Evolutionary conservation across 35 echinoderm and acorn worm species (phyloP).

Genomic region (Apostichopus parvimensis): DNA sequence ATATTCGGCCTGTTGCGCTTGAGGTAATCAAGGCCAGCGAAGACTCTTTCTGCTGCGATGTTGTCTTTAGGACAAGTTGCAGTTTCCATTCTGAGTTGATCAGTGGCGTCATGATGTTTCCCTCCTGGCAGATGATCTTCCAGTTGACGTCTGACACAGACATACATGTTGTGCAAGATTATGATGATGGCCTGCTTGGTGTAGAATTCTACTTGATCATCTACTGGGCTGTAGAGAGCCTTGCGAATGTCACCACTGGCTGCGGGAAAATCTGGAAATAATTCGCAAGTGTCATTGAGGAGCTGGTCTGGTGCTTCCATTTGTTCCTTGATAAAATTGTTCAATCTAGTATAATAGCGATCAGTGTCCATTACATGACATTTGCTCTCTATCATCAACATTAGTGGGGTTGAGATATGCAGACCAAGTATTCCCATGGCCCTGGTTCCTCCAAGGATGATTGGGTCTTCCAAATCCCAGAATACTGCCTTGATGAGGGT

Average conservation of each 20-base stretch:
- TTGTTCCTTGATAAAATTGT: conserved; percentile 35
- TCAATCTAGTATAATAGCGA: conserved; percentile 56
- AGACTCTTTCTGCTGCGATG: conserved; percentile 65
- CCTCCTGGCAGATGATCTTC: conserved; percentile 65
- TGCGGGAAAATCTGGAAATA: conserved; percentile 61
- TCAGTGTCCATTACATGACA: conserved; percentile 51
- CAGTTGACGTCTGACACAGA: conserved; percentile 30
- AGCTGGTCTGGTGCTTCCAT: conserved; percentile 54
- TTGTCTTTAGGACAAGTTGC: conserved; percentile 67
- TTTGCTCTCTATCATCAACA: conserved; percentile 56
- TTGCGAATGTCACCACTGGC: conserved; percentile 43
- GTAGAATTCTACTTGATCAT: conserved; percentile 59
- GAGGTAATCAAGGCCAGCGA: conserved; percentile 70
- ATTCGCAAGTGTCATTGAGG: conserved; percentile 48
- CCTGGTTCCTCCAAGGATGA: conserved; percentile 35
- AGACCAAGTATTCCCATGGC: conserved; percentile 35
- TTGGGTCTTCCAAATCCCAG: conserved; percentile 17
- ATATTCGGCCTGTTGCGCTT: conserved; percentile 66
- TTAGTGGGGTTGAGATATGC: conserved; percentile 67
- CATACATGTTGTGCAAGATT: conserved; percentile 75
- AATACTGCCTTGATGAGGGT: conserved; percentile 1
- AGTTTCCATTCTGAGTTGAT: conserved; percentile 34
- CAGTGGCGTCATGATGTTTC: conserved; percentile 31
- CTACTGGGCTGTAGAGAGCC: conserved; percentile 43
- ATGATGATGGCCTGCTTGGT: conserved; percentile 60